Base-by-base conservation (phyloP, 2,888 invertebrate species). In the Zaprionus obscuricornis region DNA sequence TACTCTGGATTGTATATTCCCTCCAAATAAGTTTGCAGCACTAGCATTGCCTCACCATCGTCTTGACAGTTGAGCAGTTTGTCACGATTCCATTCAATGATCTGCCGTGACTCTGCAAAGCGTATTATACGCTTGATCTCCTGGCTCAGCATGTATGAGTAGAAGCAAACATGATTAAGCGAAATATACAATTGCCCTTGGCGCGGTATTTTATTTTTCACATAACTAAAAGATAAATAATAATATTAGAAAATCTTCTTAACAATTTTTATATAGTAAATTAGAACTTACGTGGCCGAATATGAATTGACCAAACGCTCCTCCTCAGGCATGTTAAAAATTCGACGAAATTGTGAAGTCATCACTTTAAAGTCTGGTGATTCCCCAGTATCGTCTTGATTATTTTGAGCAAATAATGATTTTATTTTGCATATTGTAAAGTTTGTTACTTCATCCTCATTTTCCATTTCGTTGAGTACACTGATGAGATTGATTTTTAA, bases 101-200 rank as follows among this genome's bases (percentile, higher is more conserved):
- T 95, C 85, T 96, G 96, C 43, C 99, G 91, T 0, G 99, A 97
- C 49, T 93, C 94, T 16, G 96, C 91, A 78, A 94, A 96, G 1
- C 94, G 93, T 52, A 98, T 93, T 71, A 96, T 94, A 39, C 98
- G 92, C 84, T 95, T 96, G 2, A 96, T 96, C 89, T 98, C 97
- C 57, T 93, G 94, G 5, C 98, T 97, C 90, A 99, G 93, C 86
- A 99, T 94, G 88, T 96, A 97, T 0, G 98, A 96, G 90, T 98
- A 96, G 91, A 99, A 99, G 88, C 98, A 98, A 89, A 98, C 93
- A 89, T 97, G 97, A 89, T 98, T 97, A 24, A 99, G 95, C 13
- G 98, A 98, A n/a, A 99, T 92, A 88, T 98, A 99, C 88, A 99
- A 92, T 95, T 97, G 97, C 22, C 99, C 99, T 91, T 98, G 98